A percentile compares a stretch with the other conserved stretches of the same genome.
Conservation (phyloP, 1,140 invertebrate genomes). For the Trissolcus basalis region DNA sequence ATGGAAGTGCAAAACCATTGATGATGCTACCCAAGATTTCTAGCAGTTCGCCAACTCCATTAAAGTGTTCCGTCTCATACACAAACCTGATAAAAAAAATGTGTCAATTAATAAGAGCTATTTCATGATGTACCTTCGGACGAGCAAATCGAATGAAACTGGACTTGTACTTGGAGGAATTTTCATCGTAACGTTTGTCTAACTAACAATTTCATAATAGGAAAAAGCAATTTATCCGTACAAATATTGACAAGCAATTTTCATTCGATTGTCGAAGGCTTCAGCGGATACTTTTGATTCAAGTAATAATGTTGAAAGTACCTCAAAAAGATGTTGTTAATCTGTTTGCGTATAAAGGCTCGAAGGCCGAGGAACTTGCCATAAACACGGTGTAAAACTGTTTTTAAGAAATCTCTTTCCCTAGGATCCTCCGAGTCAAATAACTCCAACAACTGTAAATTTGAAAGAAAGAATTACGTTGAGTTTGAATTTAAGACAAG, state of each 20-base stretch:
- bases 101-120: conserved; percentile 7
- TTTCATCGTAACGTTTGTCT: no score
- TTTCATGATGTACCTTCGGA: background rate
- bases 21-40: conserved; percentile 99
- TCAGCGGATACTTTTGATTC: no score
- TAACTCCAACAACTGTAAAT: conserved; percentile 92
- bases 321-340: conserved; percentile 98
- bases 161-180: no score
- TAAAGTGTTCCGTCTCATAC: conserved; percentile 99
- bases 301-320: conserved; percentile 63
- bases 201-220: no score
- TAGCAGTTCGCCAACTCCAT: conserved; percentile 97
- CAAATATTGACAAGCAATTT: no score
- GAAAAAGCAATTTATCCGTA: no score
- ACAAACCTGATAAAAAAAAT: conserved; percentile 88
- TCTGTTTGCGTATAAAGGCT: conserved; percentile 99
- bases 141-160: no score
- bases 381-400: conserved; percentile 99
- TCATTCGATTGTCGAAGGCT: no score
- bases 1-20: conserved; percentile 97
- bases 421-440: conserved; percentile 99
- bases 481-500: no score
- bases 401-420: conserved; percentile 99
- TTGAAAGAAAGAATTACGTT: conserved; percentile 1
- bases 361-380: conserved; percentile 98